These are phyloP conservation scores for Drosophila flavopinicola DNA, from an alignment of 2,888 invertebrate genomes.

Conservation along the genomic window DNA sequence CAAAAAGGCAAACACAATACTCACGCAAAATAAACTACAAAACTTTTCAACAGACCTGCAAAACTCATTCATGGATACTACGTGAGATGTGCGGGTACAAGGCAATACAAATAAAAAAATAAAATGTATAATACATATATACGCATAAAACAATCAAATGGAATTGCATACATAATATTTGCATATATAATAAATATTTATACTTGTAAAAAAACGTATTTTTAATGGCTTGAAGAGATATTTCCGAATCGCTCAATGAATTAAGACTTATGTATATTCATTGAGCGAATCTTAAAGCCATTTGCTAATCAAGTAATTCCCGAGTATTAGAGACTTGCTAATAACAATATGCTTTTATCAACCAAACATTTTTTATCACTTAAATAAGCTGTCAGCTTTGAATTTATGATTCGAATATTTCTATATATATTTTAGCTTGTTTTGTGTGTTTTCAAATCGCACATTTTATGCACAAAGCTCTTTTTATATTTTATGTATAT, in stretches of 20 bases:
- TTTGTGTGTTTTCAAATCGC: conserved; percentile 10
- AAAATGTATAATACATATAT: conserved; percentile 11
- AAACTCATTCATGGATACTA: conserved; percentile 52
- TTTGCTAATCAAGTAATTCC: not conserved
- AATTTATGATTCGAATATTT: conserved; percentile 27
- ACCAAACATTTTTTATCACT: not conserved
- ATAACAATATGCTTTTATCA: conserved; percentile 12
- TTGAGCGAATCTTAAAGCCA: conserved; percentile 1
- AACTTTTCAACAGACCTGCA: conserved; percentile 34
- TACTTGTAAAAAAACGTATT: conserved; percentile 21
- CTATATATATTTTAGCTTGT: conserved; percentile 5
- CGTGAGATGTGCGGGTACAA: conserved; percentile 45
- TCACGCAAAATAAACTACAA: conserved; percentile 34
- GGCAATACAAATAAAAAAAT: conserved; percentile 32
- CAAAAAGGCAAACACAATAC: conserved; percentile 51
- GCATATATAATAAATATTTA: conserved; percentile 49
- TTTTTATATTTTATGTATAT: conserved; percentile 14
- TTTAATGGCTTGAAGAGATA: conserved; percentile 5
- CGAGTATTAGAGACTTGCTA: not conserved
- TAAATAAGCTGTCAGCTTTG: conserved; percentile 3
- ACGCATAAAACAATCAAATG: conserved; percentile 25
- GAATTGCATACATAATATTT: conserved; percentile 56
- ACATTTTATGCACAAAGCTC: not conserved
- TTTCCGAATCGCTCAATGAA: conserved; percentile 18
- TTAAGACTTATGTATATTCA: conserved; percentile 20